Base-by-base conservation (phyloP, 2,113 vertebrate genomes). In the Crotophaga sulcirostris region DNA sequence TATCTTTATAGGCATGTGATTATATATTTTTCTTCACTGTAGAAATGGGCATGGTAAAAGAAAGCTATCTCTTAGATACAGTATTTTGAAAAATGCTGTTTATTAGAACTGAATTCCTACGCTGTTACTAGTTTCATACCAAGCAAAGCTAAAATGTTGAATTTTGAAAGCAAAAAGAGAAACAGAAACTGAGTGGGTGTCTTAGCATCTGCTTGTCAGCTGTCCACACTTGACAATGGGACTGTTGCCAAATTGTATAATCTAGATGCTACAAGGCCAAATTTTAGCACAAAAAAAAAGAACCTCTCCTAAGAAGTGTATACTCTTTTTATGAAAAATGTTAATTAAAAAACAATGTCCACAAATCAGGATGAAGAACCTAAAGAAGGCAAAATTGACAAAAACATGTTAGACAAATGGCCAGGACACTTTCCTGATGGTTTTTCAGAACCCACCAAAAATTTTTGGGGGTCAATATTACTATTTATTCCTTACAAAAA, bases 191-290 rank as follows among this genome's bases (percentile, higher is more conserved):
- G 52, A 87, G 91, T 70, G 69, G 77, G 66, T 91, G 73, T 84
- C 56, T 51, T 42, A 72, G 52, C 91, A 88, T 89, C 60, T 96
- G 89, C 49, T 84, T 92, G 47, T 92, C 80, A 89, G 72, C 91
- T 87, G 33, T 81, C 80, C 40, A 29, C 66, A 63, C 33, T 70
- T 63, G 73, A 51, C 44, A 62, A 24, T 26, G 34, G 47, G 60
- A 28, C 25, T 42, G 10, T 28, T 55, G 24, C 51, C 64, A 89
- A 49, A 93, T 62, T 33, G 45, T n/a, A 6, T 73, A 87, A 79
- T 20, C 16, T 6, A 63, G 75, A 85, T 31, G 17, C 77, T 64
- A 56, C 8, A 81, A 86, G 47, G 36, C 33, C 74, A 76, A 87
- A 82, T 73, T 85, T 10, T 75, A 73, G 31, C 55, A 74, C 4